Evolutionary conservation across 1,140 invertebrate species (phyloP).

Genomic region (Gonioctena quinquepunctata): DNA sequence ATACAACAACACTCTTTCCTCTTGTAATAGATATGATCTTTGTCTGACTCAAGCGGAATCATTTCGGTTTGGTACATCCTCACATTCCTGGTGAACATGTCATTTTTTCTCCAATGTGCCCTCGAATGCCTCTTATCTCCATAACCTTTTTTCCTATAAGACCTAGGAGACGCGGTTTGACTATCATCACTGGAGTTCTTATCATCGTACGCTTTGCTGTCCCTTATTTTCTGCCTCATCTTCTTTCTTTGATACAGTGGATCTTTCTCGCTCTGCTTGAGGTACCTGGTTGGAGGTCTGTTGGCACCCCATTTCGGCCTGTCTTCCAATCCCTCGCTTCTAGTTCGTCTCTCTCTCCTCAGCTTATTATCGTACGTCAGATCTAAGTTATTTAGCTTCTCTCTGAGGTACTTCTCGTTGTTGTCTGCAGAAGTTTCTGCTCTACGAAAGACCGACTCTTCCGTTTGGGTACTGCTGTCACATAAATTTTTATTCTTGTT

Average conservation of each 20-base stretch:
- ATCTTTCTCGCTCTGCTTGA: constrained; percentile 78
- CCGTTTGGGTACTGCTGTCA: constrained; percentile 73
- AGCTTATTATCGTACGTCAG: constrained; percentile 42
- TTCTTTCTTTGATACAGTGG: constrained; percentile 71
- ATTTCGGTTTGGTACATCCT: constrained; percentile 52
- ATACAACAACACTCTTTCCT: constrained; percentile 44
- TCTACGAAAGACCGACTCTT: constrained; percentile 43
- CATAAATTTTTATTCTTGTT: constrained; percentile 57
- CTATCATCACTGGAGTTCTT: constrained; percentile 65
- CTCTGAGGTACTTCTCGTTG: constrained; percentile 44
- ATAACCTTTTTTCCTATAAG: constrained; percentile 45
- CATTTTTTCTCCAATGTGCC: constrained; percentile 47
- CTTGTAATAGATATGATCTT: constrained; percentile 48
- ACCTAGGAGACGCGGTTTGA: constrained; percentile 58
- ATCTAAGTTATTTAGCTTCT: constrained; percentile 50
- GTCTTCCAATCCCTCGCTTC: constrained; percentile 61
- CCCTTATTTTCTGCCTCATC: constrained; percentile 61
- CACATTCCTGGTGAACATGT: constrained; percentile 44
- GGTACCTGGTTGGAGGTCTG: constrained; percentile 70
- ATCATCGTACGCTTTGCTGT: constrained; percentile 49
- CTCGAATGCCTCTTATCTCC: constrained; percentile 40
- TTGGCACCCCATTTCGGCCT: constrained; percentile 71
- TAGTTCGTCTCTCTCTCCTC: constrained; percentile 59
- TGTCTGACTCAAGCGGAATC: constrained; percentile 48
- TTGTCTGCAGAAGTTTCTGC: constrained; percentile 15